A percentile compares a stretch with the other conserved stretches of the same genome.
Evolutionary conservation across 1,140 invertebrate genomes (phyloP).

Genomic region (Helicoverpa zea): DNA sequence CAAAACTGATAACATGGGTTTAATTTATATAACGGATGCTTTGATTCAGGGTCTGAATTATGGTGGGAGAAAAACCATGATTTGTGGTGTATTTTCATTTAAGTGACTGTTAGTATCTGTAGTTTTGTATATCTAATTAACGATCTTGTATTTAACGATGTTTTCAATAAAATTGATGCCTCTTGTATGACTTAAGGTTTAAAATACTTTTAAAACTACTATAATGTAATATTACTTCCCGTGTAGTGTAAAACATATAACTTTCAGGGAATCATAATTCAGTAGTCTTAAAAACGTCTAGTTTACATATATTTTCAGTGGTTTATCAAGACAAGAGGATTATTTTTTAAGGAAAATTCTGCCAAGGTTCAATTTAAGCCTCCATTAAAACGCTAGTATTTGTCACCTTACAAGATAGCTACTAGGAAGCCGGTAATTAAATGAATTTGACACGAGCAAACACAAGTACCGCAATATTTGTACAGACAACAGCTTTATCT

Average conservation of each 20-base stretch:
- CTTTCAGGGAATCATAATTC: not conserved
- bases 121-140: too few relatives aligned
- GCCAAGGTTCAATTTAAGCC: slow-evolving; percentile 19
- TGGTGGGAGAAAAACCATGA: not conserved
- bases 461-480: slow-evolving; percentile 36
- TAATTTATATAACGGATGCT: not conserved
- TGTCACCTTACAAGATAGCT: slow-evolving; percentile 16
- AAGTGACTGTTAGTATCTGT: not conserved
- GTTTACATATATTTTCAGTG: not conserved
- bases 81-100: not conserved
- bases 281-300: not conserved
- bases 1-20: not conserved
- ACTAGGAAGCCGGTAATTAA: slow-evolving; percentile 29
- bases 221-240: too few relatives aligned
- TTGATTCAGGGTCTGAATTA: not conserved
- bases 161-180: too few relatives aligned
- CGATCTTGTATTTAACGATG: too few relatives aligned
- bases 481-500: slow-evolving; percentile 30
- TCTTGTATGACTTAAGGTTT: too few relatives aligned
- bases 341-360: not conserved
- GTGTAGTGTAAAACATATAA: not conserved
- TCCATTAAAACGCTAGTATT: slow-evolving; percentile 18
- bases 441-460: slow-evolving; percentile 20
- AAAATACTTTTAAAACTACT: too few relatives aligned
- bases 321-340: not conserved